Base-by-base conservation (phyloP, 1,140 invertebrate genomes). In the Drosophila lacteicornis region DNA sequence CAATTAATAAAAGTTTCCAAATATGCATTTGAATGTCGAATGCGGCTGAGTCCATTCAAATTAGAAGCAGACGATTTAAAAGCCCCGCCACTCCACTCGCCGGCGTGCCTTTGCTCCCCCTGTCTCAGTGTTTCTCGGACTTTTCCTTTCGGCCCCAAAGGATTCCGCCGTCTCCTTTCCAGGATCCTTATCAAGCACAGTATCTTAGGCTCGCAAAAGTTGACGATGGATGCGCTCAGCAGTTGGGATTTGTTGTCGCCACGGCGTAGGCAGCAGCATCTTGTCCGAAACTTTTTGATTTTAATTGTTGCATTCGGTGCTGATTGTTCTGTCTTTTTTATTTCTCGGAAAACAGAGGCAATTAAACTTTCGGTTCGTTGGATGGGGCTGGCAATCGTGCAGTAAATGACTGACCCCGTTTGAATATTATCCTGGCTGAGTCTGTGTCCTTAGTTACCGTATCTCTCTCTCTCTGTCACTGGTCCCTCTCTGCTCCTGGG, bases 1-100 rank as follows among this genome's bases (percentile, higher is more conserved):
- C 91, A 92, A 92, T 92, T 88, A 92, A 92, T 77, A 92, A 91
- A 92, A 92, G 84, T 92, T 92, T 92, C 91, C 91, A 92, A 92
- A 92, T 92, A 92, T 92, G 91, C 91, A 92, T 92, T 92, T 92
- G 91, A 86, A 92, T 88, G 81, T 92, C 71, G 84, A 92, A 90
- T 81, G 86, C 91, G 82, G 86, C 76, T 78, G 91, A 91, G 91
- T 92, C 91, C 91, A 92, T 92, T 92, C 91, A 92, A 92, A 85
- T 81, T 79, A 82, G 87, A 87, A 86, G 82, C 82, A 81, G 80
- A 84, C 78, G 77, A 80, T 84, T 79, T 81, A 59, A 47, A 78
- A 74, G 68, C 71, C 53, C 65, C 65, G 68, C 79, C 56, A 63
- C 58, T 66, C 79, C 56, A 59, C 58, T 59, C 58, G 61, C 68